A percentile compares a stretch with the other conserved stretches of the same genome.
Conservation (phyloP, 2,888 invertebrate species). For the Thymelicus lineola region DNA sequence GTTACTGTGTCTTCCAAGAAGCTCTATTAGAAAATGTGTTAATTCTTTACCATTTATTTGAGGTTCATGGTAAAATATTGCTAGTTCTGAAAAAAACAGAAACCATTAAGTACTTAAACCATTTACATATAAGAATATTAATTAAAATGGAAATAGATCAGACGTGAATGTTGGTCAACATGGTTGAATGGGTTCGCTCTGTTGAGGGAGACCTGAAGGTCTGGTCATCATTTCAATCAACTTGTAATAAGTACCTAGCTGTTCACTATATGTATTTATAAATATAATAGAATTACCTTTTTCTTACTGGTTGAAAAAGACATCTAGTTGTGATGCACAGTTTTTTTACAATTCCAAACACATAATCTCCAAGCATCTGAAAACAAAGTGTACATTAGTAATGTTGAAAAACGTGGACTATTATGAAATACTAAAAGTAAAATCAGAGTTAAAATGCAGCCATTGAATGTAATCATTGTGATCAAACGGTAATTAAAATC, state of each 20-base stretch:
- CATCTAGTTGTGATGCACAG: too few relatives aligned
- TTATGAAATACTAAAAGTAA: neutral
- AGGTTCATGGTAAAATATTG: too few relatives aligned
- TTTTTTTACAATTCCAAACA: too few relatives aligned
- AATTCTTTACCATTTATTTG: too few relatives aligned
- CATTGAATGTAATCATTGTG: neutral
- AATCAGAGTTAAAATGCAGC: neutral
- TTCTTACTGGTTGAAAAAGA: too few relatives aligned
- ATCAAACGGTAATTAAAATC: conserved; percentile 9
- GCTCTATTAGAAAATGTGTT: too few relatives aligned
- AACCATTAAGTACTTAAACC: too few relatives aligned
- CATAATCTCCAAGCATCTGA: neutral
- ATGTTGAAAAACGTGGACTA: neutral
- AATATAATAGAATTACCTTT: too few relatives aligned
- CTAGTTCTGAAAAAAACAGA: too few relatives aligned
- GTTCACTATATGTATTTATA: too few relatives aligned
- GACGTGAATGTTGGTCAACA: conserved; percentile 55
- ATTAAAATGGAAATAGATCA: conserved; percentile 34
- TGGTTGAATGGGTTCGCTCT: conserved; percentile 75
- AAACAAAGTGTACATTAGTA: neutral
- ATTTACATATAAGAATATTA: neutral
- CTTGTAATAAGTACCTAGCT: neutral
- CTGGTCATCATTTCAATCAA: conserved; percentile 63
- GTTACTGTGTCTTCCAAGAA: too few relatives aligned
- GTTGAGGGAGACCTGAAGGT: conserved; percentile 82